A percentile compares a stretch with the other conserved stretches of the same genome.
These are phyloP conservation scores for Heliconius eleuchia DNA, from an alignment of 1,140 invertebrate genomes.

Conservation along the genomic window DNA sequence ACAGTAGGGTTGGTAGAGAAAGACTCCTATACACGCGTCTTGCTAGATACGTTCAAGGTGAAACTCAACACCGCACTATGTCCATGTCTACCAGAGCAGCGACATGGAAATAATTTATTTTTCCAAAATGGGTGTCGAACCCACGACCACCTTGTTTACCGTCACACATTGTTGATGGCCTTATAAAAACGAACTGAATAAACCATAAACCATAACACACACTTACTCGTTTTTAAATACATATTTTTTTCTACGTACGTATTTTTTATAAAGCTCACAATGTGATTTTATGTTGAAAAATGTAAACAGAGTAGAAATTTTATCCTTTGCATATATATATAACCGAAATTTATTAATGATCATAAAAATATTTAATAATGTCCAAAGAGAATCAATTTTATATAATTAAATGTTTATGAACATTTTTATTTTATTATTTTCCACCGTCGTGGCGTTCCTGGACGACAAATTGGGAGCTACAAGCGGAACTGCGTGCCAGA, in stretches of 20 bases:
- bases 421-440: not conserved
- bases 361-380: not conserved
- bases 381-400: not conserved
- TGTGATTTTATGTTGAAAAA: not conserved
- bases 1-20: too few species aligned
- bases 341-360: not conserved
- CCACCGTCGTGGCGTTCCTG: too few species aligned
- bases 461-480: too few species aligned
- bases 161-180: too few species aligned
- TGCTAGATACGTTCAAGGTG: too few species aligned
- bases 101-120: too few species aligned
- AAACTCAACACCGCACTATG: too few species aligned
- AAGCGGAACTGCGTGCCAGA: too few species aligned
- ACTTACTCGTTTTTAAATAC: not conserved
- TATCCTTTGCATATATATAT: not conserved
- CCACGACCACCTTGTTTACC: too few species aligned
- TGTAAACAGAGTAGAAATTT: not conserved
- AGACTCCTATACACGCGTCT: too few species aligned
- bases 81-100: too few species aligned
- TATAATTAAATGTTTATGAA: not conserved
- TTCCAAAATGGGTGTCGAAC: not conserved
- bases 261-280: not conserved
- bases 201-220: not conserved
- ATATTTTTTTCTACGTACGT: not conserved
- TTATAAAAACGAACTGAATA: not conserved